These are phyloP conservation scores for Volucella inanis DNA, from an alignment of 2,888 invertebrate species.

Conservation along the genomic window DNA sequence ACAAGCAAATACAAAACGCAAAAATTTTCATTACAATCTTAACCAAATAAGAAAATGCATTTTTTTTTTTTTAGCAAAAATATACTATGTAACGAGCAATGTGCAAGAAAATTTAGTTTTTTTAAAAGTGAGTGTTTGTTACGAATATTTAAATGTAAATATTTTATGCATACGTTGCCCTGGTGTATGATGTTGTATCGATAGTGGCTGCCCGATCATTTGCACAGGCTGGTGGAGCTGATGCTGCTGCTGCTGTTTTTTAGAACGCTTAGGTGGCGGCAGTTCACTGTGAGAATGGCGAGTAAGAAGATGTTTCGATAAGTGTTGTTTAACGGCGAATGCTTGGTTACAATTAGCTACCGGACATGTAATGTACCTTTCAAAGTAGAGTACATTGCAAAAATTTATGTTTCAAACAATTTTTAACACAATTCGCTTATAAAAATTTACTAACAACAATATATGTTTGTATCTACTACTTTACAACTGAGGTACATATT, in stretches of 20 bases:
- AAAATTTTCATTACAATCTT: slow-evolving; percentile 28
- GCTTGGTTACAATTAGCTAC: slow-evolving; percentile 83
- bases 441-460: neutral
- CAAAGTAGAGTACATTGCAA: slow-evolving; percentile 75
- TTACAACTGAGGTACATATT: too few relatives aligned
- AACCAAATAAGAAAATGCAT: neutral
- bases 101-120: neutral
- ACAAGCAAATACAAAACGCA: slow-evolving; percentile 40
- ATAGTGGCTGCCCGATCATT: slow-evolving; percentile 82
- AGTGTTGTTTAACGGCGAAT: slow-evolving; percentile 83
- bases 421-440: slow-evolving; percentile 66
- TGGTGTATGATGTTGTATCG: slow-evolving; percentile 81
- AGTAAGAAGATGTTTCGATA: slow-evolving; percentile 83
- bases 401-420: slow-evolving; percentile 73
- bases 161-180: slow-evolving; percentile 80
- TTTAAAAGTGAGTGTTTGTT: slow-evolving; percentile 9
- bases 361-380: slow-evolving; percentile 82
- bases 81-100: neutral
- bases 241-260: slow-evolving; percentile 80
- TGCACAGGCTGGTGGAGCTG: slow-evolving; percentile 79
- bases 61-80: neutral
- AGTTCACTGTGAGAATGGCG: slow-evolving; percentile 83
- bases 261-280: slow-evolving; percentile 83
- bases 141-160: slow-evolving; percentile 3
- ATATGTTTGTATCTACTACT: neutral